Evolutionary conservation across 2,888 invertebrate species (phyloP), one percentile per base, ranked within the genome.

Genomic region (Eristalinus aeneus): DNA sequence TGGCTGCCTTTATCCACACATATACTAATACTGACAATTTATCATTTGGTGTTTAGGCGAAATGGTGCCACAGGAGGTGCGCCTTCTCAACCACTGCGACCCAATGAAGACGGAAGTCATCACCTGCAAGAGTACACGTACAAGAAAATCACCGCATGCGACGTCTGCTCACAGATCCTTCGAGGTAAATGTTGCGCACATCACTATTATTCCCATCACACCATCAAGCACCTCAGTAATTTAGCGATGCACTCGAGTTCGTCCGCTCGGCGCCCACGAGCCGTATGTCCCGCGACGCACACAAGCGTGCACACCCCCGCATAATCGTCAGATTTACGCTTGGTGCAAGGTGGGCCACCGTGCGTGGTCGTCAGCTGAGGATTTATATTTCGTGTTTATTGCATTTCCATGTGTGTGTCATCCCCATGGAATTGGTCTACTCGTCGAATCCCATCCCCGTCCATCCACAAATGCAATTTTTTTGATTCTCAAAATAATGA

Each of bases 71-170:
- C 95, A 88, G 95, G 95, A 87, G 81, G 81, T 76, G 89, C 91
- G 76, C 90, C 91, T 77, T 89, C 92, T 79, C 92, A 92, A 89
- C 89, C 92, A 78, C 89, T 92, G 88, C 91, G 92, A 86, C 92
- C 91, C 88, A 92, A 91, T 68, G 90, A 92, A 88, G 92, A 92
- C 88, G 93, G 93, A 88, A 92, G 91, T 88, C 98, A 98, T 93
- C 96, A 96, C 92, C 96, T 98, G 94, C 97, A 97, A 93, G 98
- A 98, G 93, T 97, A 98, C 93, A 98, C 98, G 36, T 98, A 98
- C 93, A 97, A 98, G 93, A 98, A 98, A 94, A 98, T 98, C 90
- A 98, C 98, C 61, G 97, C 98, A 32, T 98, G 98, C 93, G 98
- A 98, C 93, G 96, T 97, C 89, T 98, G 98, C 93, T 97, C 97